Conservation (phyloP, 1,140 invertebrate genomes). For the Pteromalus puparum region DNA sequence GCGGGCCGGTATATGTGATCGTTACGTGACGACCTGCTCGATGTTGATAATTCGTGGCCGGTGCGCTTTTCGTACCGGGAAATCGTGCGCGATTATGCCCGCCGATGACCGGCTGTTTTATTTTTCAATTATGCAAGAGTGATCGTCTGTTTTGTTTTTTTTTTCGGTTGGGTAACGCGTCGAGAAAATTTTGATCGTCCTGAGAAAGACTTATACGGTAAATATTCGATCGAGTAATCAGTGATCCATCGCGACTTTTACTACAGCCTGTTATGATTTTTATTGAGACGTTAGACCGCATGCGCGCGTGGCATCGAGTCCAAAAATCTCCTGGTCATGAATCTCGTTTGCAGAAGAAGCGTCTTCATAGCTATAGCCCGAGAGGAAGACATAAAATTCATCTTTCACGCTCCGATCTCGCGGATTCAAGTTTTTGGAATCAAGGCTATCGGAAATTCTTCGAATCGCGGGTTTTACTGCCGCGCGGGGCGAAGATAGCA, state of each 20-base stretch:
- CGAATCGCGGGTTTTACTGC: too few species aligned
- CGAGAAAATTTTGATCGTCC: background rate
- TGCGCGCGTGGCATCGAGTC: background rate
- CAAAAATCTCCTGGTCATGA: background rate
- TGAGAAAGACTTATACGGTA: too few species aligned
- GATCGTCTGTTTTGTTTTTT: background rate
- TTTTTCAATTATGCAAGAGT: slow-evolving; percentile 26
- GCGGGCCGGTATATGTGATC: background rate
- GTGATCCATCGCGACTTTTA: too few species aligned
- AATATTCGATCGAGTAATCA: too few species aligned
- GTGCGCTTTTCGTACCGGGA: slow-evolving; percentile 5
- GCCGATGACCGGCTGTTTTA: slow-evolving; percentile 18
- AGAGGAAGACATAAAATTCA: background rate
- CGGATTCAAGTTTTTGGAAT: background rate
- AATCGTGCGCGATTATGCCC: background rate
- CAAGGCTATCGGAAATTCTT: background rate
- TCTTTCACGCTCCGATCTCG: background rate
- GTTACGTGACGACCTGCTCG: slow-evolving; percentile 17
- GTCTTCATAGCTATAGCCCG: background rate
- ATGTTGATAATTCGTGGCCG: background rate
- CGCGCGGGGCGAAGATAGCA: too few species aligned
- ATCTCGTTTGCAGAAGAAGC: background rate
- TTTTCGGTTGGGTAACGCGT: background rate
- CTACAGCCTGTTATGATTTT: background rate
- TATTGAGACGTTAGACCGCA: background rate